Evolutionary conservation across 1,140 invertebrate genomes (phyloP).

Genomic region (Drosophila tsacasi): DNA sequence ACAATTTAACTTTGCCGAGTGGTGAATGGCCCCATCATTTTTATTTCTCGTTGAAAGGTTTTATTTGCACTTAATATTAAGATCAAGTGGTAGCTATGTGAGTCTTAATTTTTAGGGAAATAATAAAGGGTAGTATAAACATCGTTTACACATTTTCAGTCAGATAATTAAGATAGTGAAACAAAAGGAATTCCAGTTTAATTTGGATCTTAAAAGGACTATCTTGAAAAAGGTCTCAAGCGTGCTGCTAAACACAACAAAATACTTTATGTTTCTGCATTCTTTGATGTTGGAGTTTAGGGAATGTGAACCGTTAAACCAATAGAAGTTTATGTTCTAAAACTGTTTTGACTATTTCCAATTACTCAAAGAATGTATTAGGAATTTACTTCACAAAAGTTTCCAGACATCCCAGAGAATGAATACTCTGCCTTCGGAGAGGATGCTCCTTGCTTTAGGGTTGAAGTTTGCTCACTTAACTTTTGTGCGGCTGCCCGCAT

Average conservation of each 20-base stretch:
- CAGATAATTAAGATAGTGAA: neutral
- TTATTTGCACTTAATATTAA: slow-evolving; percentile 24
- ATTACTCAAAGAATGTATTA: slow-evolving; percentile 21
- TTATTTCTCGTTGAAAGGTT: slow-evolving; percentile 21
- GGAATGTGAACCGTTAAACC: neutral
- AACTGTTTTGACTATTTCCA: slow-evolving; percentile 9
- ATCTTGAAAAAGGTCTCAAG: neutral
- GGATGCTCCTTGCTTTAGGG: slow-evolving; percentile 1
- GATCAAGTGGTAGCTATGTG: slow-evolving; percentile 2
- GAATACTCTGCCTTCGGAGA: neutral
- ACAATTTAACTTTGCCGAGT: slow-evolving; percentile 44
- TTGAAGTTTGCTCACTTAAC: slow-evolving; percentile 17
- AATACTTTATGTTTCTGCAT: neutral
- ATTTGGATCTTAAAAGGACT: neutral
- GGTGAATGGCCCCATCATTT: slow-evolving; percentile 35
- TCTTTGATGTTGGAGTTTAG: slow-evolving; percentile 1
- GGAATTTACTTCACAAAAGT: slow-evolving; percentile 3
- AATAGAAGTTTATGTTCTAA: neutral
- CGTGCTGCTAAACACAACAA: too few species aligned
- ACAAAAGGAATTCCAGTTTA: too few species aligned
- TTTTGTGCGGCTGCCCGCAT: slow-evolving; percentile 52
- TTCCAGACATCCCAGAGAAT: slow-evolving; percentile 4
- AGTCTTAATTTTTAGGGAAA: neutral
- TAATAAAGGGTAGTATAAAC: neutral
- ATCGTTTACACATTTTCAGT: neutral